Percentiles rank a stretch among this genome's conserved stretches.
Evolutionary conservation across 2,888 invertebrate species (phyloP).

Genomic region (Orthosia gothica): DNA sequence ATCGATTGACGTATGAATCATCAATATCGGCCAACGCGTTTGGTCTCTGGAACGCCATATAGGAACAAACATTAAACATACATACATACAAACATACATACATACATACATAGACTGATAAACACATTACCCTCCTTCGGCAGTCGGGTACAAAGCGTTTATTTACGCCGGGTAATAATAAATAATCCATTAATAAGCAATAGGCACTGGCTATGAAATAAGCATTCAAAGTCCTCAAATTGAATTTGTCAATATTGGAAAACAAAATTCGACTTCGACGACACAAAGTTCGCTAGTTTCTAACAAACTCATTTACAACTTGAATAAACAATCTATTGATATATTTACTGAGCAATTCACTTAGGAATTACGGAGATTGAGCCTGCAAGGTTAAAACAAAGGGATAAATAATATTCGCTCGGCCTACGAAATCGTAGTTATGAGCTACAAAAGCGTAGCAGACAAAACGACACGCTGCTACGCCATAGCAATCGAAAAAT

Average conservation of each 20-base stretch:
- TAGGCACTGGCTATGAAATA: background rate
- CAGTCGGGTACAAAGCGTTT: too few relatives aligned
- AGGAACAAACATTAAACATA: too few relatives aligned
- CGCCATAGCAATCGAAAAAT: slow-evolving; percentile 40
- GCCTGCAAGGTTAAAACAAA: too few relatives aligned
- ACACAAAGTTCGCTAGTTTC: background rate
- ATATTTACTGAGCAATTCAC: background rate
- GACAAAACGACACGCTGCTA: background rate
- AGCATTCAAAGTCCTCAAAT: background rate
- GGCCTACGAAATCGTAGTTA: background rate
- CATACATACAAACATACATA: too few relatives aligned
- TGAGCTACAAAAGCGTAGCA: slow-evolving; percentile 14
- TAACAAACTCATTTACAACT: slow-evolving; percentile 12
- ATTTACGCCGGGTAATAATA: too few relatives aligned
- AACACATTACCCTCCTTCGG: too few relatives aligned
- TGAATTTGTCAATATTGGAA: background rate
- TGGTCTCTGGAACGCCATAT: too few relatives aligned
- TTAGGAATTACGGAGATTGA: background rate
- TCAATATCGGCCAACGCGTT: too few relatives aligned
- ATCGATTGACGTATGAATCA: too few relatives aligned
- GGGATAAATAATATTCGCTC: background rate
- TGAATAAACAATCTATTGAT: background rate
- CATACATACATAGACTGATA: too few relatives aligned
- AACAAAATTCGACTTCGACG: background rate
- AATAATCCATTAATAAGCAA: too few relatives aligned